These are phyloP conservation scores for Netelia inedita DNA, from an alignment of 2,888 invertebrate species.

Conservation along the genomic window DNA sequence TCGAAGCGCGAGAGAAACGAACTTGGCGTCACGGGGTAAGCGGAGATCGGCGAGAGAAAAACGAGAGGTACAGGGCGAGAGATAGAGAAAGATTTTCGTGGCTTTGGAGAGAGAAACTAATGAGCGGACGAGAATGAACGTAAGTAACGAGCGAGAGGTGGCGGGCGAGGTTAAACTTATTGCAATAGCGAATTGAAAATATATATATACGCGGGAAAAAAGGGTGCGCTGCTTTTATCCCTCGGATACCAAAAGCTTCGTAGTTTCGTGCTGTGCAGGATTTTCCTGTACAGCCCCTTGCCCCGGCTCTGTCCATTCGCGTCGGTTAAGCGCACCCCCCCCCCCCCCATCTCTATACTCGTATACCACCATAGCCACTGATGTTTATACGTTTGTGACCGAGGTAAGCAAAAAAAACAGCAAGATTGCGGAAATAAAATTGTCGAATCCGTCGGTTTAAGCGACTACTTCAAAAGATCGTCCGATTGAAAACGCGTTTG, in stretches of 20 bases:
- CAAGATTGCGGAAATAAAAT: neutral
- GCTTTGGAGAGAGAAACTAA: conserved; percentile 58
- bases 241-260: conserved; percentile 31
- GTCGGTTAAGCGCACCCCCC: neutral
- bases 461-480: neutral
- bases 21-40: conserved; percentile 42
- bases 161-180: conserved; percentile 77
- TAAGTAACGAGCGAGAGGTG: conserved; percentile 75
- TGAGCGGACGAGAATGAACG: conserved; percentile 65
- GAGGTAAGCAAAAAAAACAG: neutral
- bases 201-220: conserved; percentile 72
- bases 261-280: conserved; percentile 20
- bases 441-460: neutral
- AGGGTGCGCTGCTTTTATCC: conserved; percentile 54
- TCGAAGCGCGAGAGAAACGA: conserved; percentile 59
- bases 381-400: neutral
- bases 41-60: conserved; percentile 51
- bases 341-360: neutral
- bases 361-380: neutral
- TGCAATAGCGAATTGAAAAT: conserved; percentile 80
- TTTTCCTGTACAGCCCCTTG: neutral
- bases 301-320: neutral
- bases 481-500: neutral
- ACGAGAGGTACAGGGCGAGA: conserved; percentile 53
- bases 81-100: conserved; percentile 62